Evolutionary conservation across 2,888 invertebrate genomes (phyloP).

Genomic region (Lacanobia wlatinum): DNA sequence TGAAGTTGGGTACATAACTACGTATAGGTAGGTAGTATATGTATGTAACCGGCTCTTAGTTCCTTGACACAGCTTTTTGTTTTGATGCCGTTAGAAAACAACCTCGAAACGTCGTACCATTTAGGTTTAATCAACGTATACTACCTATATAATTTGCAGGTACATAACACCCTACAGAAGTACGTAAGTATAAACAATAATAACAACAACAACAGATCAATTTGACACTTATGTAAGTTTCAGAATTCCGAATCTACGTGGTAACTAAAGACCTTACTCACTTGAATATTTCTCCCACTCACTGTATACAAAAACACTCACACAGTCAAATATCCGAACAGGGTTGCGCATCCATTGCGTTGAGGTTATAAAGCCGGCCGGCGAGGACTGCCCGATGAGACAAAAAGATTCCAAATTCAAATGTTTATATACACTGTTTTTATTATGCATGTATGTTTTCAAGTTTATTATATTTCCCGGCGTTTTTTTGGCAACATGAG

Average conservation of each 20-base stretch:
- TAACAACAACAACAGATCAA: slow-evolving; percentile 15
- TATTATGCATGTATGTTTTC: slow-evolving; percentile 32
- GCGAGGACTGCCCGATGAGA: slow-evolving; percentile 66
- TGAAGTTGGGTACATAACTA: background rate
- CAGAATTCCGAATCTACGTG: slow-evolving; percentile 35
- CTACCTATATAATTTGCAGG: background rate
- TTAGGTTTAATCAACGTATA: background rate
- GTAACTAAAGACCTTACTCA: slow-evolving; percentile 76
- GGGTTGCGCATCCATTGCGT: slow-evolving; percentile 80
- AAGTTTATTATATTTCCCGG: slow-evolving; percentile 41
- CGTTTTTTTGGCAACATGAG: slow-evolving; percentile 76
- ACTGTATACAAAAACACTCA: slow-evolving; percentile 85
- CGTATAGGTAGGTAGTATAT: background rate
- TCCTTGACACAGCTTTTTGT: slow-evolving; percentile 62
- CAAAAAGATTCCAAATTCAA: slow-evolving; percentile 36
- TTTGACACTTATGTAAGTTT: slow-evolving; percentile 19
- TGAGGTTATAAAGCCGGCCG: slow-evolving; percentile 77
- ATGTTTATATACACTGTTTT: slow-evolving; percentile 38
- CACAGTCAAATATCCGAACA: slow-evolving; percentile 79
- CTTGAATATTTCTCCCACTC: slow-evolving; percentile 79
- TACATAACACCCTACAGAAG: background rate
- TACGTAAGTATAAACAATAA: slow-evolving; percentile 43
- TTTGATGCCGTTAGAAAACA: slow-evolving; percentile 45
- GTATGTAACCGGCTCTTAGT: slow-evolving; percentile 44
- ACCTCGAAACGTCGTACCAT: slow-evolving; percentile 21